These are phyloP conservation scores for Cuniculus paca DNA, from an alignment of 2,797 vertebrate genomes.

Conservation along the genomic window DNA sequence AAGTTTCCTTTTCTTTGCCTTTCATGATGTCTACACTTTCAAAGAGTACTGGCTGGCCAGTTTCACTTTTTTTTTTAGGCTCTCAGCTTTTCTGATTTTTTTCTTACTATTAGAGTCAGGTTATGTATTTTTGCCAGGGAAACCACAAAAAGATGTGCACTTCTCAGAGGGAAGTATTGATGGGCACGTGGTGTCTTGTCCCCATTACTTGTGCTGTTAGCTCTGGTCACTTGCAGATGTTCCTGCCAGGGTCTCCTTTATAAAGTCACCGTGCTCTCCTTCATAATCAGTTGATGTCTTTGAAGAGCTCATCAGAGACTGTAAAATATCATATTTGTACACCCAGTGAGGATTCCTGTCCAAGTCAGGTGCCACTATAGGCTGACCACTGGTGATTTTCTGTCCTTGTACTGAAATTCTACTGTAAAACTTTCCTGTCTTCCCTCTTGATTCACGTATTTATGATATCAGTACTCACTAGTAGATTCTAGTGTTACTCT, in stretches of 20 bases:
- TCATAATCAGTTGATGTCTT: slow-evolving; percentile 18
- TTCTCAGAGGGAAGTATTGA: not conserved
- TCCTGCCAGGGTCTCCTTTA: slow-evolving; percentile 25
- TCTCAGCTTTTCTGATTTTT: slow-evolving; percentile 36
- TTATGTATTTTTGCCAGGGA: slow-evolving; percentile 31
- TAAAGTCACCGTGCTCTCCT: not conserved
- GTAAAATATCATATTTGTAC: slow-evolving; percentile 25
- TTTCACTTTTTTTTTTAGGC: not conserved
- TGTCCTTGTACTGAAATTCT: slow-evolving; percentile 46
- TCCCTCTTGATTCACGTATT: not conserved
- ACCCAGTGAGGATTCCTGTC: not conserved
- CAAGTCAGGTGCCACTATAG: slow-evolving; percentile 33
- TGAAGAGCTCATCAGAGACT: slow-evolving; percentile 27
- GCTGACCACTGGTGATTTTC: slow-evolving; percentile 33
- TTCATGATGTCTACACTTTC: not conserved
- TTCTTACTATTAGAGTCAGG: slow-evolving; percentile 22
- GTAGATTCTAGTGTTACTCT: not conserved
- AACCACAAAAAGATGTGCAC: not conserved
- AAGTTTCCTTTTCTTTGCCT: not conserved
- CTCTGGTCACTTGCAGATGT: not conserved
- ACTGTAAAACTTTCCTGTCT: not conserved
- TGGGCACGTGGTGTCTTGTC: not conserved
- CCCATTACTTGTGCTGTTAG: not conserved
- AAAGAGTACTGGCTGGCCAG: not conserved
- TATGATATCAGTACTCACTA: not conserved